A percentile compares a stretch with the other conserved stretches of the same genome.
Evolutionary conservation across 2,888 invertebrate species (phyloP).

Genomic region (Alloplasta piceator): DNA sequence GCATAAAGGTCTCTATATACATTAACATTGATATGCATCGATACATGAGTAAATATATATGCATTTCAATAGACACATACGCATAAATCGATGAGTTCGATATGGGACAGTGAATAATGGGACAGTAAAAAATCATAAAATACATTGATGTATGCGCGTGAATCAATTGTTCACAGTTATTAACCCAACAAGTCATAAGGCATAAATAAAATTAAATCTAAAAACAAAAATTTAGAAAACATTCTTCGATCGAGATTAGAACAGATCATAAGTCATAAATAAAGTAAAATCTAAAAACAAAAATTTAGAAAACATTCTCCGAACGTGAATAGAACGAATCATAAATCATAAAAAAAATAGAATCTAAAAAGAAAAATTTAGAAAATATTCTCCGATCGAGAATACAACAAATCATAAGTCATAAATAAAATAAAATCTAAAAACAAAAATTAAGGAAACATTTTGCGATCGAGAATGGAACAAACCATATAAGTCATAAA

Average conservation of each 20-base stretch:
- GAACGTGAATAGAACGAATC: background rate
- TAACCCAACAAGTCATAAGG: background rate
- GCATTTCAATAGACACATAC: no score
- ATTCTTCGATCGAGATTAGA: background rate
- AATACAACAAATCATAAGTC: background rate
- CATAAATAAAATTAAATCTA: background rate
- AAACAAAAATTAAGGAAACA: background rate
- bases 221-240: background rate
- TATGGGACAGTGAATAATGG: background rate
- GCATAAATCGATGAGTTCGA: slow-evolving; percentile 34
- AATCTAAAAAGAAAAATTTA: background rate
- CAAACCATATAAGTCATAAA: background rate
- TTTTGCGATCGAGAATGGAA: background rate
- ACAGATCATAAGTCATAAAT: background rate
- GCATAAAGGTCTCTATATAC: background rate
- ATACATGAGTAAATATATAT: slow-evolving; percentile 4
- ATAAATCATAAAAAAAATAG: background rate
- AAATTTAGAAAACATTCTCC: background rate
- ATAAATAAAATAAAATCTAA: background rate
- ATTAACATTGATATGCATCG: background rate
- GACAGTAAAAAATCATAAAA: no score
- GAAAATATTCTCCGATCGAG: background rate
- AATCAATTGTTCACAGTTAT: no score
- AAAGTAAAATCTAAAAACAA: background rate
- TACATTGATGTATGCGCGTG: no score